Base-by-base conservation (phyloP, 1,140 invertebrate species). In the Drosophila hydei region DNA sequence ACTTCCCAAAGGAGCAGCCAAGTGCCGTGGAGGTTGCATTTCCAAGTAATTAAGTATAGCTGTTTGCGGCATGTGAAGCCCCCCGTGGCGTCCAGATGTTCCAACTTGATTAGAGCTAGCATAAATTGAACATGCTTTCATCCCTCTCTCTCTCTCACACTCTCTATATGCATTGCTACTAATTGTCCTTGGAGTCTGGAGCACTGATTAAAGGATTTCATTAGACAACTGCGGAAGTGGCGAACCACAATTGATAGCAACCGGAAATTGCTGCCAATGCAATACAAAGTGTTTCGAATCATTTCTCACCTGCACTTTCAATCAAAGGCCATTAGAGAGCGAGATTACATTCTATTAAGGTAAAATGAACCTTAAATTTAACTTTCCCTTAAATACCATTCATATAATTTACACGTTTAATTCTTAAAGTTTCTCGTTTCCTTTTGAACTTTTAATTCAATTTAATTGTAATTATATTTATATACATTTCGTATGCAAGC, bases 41-140 rank as follows among this genome's bases (percentile, higher is more conserved):
- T 71, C 81, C 64, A 75, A 65, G 81, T 87, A 87, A 85, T 87
- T 85, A 85, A 87, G 77, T 68, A 77, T 70, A 87, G 72, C 80
- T 79, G 80, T 74, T 72, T 73, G 64, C 60, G 63, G 52, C 61
- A 68, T 59, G 27, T 73, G 71, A 79, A 55, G 72, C 79, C 63
- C 80, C 38, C 21, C 16, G 77, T 67, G 72, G 61, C 80, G 56
- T 63, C 61, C 55, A 55, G 33, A 63, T 54, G 40, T 12, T 43
- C 33, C 60, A 69, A 75, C 33, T 84, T 79, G 79, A 84, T 84
- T 84, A 72, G 68, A 73, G 73, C 60, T 60, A 47, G 60, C 77
- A 79, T 79, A 79, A 76, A 64, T 73, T 64, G 72, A 79, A 73
- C 79, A 85, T 77, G 73, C 78, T 80, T 52, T 62, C 27, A 55